A percentile compares a stretch with the other conserved stretches of the same genome.
These are phyloP conservation scores for Cyclura pinguis DNA, from an alignment of 2,797 vertebrate species.

Conservation along the genomic window DNA sequence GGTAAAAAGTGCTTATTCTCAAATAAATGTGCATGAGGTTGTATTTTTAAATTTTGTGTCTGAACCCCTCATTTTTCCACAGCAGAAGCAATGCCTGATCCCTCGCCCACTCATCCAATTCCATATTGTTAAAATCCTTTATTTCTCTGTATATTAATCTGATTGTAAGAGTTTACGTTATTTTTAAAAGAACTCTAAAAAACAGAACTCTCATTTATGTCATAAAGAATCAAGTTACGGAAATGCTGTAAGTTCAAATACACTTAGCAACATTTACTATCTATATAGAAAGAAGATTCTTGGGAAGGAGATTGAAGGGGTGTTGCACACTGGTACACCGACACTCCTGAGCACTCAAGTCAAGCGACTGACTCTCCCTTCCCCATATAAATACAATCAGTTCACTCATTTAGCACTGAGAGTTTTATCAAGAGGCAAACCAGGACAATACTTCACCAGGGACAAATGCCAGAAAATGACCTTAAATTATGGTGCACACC, in stretches of 20 bases:
- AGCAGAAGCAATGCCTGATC: not conserved
- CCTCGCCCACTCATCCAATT: not conserved
- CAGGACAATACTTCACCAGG: conserved; percentile 28
- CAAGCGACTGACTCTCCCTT: no score
- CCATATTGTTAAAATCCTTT: not conserved
- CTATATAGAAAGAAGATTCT: not conserved
- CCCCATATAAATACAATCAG: no score
- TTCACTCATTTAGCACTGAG: not conserved
- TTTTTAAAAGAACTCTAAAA: no score
- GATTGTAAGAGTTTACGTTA: no score
- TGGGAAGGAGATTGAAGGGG: no score
- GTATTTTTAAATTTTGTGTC: not conserved
- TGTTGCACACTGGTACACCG: no score
- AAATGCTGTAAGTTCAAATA: not conserved
- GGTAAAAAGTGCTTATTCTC: no score
- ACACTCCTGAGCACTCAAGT: no score
- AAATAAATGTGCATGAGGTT: no score
- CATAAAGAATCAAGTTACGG: not conserved
- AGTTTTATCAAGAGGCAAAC: not conserved
- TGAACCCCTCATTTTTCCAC: not conserved
- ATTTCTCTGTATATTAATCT: not conserved
- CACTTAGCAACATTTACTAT: not conserved
- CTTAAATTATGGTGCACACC: not conserved
- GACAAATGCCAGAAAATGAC: conserved; percentile 9
- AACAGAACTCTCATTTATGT: not conserved